These are phyloP conservation scores for Zaprionus lachaisei DNA, from an alignment of 1,140 invertebrate genomes.

Conservation along the genomic window DNA sequence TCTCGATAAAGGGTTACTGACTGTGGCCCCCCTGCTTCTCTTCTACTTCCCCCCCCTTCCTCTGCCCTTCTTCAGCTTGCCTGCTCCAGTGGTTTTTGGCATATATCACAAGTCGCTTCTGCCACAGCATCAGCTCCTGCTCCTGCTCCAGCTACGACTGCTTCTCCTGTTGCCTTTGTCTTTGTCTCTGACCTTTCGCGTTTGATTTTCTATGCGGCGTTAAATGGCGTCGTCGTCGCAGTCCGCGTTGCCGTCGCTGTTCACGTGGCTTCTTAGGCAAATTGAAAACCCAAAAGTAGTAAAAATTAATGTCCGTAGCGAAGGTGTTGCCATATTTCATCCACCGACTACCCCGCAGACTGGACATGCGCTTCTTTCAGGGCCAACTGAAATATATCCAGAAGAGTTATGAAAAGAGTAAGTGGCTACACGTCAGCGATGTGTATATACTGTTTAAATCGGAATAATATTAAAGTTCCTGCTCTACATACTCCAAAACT, in stretches of 20 bases:
- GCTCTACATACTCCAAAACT: too few relatives aligned
- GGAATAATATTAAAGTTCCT: not conserved
- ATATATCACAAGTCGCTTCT: conserved; percentile 69
- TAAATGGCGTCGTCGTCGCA: conserved; percentile 59
- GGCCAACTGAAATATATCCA: not conserved
- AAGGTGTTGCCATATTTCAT: conserved; percentile 71
- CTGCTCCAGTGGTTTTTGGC: conserved; percentile 17
- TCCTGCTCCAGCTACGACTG: conserved; percentile 4
- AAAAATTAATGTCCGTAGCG: conserved; percentile 79
- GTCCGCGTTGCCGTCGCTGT: conserved; percentile 39
- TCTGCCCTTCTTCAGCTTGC: not conserved
- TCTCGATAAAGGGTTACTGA: conserved; percentile 76
- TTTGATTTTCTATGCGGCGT: conserved; percentile 79
- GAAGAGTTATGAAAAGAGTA: not conserved
- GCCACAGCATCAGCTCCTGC: conserved; percentile 19
- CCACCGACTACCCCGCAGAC: conserved; percentile 10
- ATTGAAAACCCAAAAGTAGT: conserved; percentile 79
- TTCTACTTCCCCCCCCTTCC: too few relatives aligned
- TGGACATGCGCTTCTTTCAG: not conserved
- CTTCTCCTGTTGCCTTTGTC: conserved; percentile 31
- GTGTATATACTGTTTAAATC: not conserved
- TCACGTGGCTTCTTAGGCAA: conserved; percentile 71
- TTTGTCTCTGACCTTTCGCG: conserved; percentile 68
- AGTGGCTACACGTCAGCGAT: not conserved
- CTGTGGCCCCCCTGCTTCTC: not conserved